phyloP scores from a whole-genome alignment of 2,888 invertebrate genomes.

The Ligdia adustata region DNA sequence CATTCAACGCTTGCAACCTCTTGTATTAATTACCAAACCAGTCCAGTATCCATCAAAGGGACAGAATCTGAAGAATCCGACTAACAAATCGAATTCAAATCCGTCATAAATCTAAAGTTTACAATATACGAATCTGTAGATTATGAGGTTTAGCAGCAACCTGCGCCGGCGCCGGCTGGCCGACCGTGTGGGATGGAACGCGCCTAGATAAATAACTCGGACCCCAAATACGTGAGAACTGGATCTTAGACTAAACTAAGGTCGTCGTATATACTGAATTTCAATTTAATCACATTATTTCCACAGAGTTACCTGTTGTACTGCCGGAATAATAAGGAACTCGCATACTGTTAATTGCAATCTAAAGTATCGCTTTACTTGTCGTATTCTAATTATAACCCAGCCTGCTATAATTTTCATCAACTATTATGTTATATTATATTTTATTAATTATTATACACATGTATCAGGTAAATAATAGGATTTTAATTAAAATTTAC shows the following conservation, averaged over 20 bases:
- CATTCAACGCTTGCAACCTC: not conserved
- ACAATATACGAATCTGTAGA: slow-evolving; percentile 16
- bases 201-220: slow-evolving; percentile 22
- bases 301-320: no score
- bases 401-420: no score
- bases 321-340: no score
- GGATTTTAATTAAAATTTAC: no score
- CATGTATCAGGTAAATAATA: no score
- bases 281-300: no score
- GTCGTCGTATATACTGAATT: slow-evolving; percentile 2
- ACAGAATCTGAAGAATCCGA: slow-evolving; percentile 19
- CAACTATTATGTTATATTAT: no score
- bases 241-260: slow-evolving; percentile 17
- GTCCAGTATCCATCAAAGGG: slow-evolving; percentile 8
- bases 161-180: slow-evolving; percentile 23
- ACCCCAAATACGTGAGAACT: slow-evolving; percentile 24
- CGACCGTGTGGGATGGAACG: slow-evolving; percentile 25
- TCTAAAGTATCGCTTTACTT: no score
- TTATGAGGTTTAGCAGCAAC: slow-evolving; percentile 15
- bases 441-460: no score
- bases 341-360: no score
- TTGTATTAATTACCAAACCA: slow-evolving; percentile 15
- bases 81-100: slow-evolving; percentile 22
- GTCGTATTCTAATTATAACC: no score
- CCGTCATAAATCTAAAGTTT: slow-evolving; percentile 23